A percentile compares a stretch with the other conserved stretches of the same genome.
Conservation (phyloP, 2,888 invertebrate genomes). For the Hirtodrosophila trivittata region DNA sequence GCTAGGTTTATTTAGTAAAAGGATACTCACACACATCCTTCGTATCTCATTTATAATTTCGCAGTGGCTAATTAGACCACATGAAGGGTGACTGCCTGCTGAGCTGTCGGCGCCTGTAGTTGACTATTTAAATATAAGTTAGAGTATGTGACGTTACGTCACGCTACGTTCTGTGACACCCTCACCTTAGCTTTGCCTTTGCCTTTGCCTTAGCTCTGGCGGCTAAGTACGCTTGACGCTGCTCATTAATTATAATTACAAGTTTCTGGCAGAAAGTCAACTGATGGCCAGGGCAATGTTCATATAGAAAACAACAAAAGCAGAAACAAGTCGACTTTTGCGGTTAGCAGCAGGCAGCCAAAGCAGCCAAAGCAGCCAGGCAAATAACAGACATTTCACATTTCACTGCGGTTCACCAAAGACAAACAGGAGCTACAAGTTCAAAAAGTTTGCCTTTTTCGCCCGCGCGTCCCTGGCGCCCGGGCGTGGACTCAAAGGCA, state of each 20-base stretch:
- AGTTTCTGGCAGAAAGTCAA: slow-evolving; percentile 38
- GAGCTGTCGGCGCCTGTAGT: slow-evolving; percentile 19
- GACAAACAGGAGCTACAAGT: slow-evolving; percentile 22
- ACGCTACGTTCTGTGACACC: not conserved
- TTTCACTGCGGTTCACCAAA: slow-evolving; percentile 6
- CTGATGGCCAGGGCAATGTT: slow-evolving; percentile 2
- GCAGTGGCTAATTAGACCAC: slow-evolving; percentile 54
- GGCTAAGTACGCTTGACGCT: slow-evolving; percentile 46
- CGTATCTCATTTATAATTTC: not conserved
- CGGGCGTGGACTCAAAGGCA: too few relatives aligned
- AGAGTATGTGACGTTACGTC: not conserved
- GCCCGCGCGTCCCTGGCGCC: not conserved
- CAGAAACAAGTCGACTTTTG: too few relatives aligned
- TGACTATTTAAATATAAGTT: slow-evolving; percentile 22
- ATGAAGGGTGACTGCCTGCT: slow-evolving; percentile 35
- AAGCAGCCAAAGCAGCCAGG: slow-evolving; percentile 7
- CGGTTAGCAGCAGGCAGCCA: slow-evolving; percentile 32
- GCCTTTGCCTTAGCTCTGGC: slow-evolving; percentile 16
- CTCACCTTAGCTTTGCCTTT: not conserved
- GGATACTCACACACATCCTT: too few relatives aligned
- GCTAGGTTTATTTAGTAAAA: too few relatives aligned
- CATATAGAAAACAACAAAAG: slow-evolving; percentile 3
- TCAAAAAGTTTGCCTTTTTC: slow-evolving; percentile 22
- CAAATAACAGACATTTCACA: slow-evolving; percentile 5
- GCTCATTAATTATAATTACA: slow-evolving; percentile 75